Conservation (phyloP, 1,140 invertebrate genomes). For the Calephelis nemesis region DNA sequence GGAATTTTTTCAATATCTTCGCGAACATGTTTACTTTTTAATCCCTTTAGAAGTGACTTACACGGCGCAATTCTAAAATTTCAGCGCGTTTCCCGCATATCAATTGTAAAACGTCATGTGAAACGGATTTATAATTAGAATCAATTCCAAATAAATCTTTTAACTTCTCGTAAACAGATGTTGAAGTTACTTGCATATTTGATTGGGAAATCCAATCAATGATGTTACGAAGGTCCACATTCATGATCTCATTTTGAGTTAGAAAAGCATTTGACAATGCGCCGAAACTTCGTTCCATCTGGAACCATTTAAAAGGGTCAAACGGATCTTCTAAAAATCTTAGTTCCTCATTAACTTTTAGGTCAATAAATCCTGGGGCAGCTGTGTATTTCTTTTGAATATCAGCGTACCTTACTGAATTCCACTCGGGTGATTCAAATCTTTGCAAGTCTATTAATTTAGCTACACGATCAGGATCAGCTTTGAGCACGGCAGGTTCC, state of each 20-base stretch:
- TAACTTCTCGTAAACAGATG: constrained; percentile 29
- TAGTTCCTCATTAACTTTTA: constrained; percentile 37
- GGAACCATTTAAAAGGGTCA: constrained; percentile 17
- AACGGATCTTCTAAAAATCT: constrained; percentile 24
- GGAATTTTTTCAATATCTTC: constrained; percentile 37
- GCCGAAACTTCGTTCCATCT: constrained; percentile 35
- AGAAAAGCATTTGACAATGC: constrained; percentile 33
- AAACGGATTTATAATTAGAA: constrained; percentile 29
- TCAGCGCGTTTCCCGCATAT: constrained; percentile 37
- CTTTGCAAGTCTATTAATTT: constrained; percentile 15
- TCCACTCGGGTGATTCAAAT: constrained; percentile 28
- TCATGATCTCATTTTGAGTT: constrained; percentile 33
- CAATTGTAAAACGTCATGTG: constrained; percentile 38
- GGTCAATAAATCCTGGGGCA: constrained; percentile 30
- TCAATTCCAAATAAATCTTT: constrained; percentile 29
- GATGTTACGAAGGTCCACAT: constrained; percentile 23
- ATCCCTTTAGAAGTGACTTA: constrained; percentile 17
- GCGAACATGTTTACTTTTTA: constrained; percentile 34
- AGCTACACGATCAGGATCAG: constrained; percentile 5
- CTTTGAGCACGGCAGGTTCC: constrained; percentile 17
- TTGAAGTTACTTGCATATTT: constrained; percentile 9
- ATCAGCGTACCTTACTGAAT: constrained; percentile 33
- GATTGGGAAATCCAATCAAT: constrained; percentile 20
- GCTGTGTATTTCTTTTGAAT: constrained; percentile 34
- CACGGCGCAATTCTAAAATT: constrained; percentile 30